Base-by-base conservation (phyloP, 2,113 vertebrate genomes). In the Callaeas wilsoni region DNA sequence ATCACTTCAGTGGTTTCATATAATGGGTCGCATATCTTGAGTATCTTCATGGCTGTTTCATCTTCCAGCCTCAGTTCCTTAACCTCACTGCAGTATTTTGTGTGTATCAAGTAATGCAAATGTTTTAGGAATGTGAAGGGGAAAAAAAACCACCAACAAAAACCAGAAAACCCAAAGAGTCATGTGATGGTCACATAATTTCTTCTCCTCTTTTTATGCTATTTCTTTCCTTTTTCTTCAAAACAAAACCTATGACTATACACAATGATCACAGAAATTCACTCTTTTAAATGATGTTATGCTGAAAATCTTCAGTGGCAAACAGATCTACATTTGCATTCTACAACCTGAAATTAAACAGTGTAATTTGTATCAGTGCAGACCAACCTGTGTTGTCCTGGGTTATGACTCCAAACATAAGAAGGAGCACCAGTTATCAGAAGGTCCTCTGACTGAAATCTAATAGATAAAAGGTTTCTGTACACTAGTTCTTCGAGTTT, bases 1-100 rank as follows among this genome's bases (percentile, higher is more conserved):
- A 96, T 85, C 85, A 84, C 79, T 91, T 96, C 56, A 65, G 67
- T 76, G 50, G 67, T 92, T 95, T 92, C 78, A 69, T 84, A 84
- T 91, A 93, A 96, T 87, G 75, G 91, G 46, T 75, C 5, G 2
- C 4, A 1, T 95, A 93, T 94, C 69, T 89, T 33, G 56, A 91
- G 64, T 80, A 87, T 56, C 71, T 74, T 95, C 71, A 81, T 35
- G 52, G 53, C 62, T 93, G 81, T 80, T 91, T 93, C 85, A 92
- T 93, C 64, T 93, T 84, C 65, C 76, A 93, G 79, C 50, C 55
- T 83, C 64, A 75, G 71, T 52, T 92, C 91, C 65, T 93, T 80
- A 88, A 49, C 39, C 57, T 68, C 85, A 49, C 37, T 77, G 60
- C 67, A 77, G 46, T 70, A 83, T 83, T 87, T 86, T 80, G 27